A percentile compares a stretch with the other conserved stretches of the same genome.
Conservation (phyloP, 2,797 vertebrate genomes). For the Anguilla obscura region DNA sequence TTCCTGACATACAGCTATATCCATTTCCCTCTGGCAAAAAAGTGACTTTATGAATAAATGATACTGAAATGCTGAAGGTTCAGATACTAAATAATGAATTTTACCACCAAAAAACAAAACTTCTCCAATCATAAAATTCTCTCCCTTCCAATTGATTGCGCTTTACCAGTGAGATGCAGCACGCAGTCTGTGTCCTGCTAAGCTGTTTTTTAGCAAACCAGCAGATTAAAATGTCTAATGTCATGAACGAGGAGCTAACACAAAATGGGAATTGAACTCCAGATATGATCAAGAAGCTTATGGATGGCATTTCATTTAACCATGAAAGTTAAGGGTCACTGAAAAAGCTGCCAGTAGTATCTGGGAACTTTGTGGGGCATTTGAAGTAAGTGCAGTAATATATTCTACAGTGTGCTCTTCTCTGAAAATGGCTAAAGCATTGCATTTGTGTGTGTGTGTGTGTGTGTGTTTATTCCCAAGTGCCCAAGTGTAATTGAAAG, state of each 20-base stretch:
- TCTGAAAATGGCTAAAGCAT: slow-evolving; percentile 54
- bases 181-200: neutral
- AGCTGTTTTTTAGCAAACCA: slow-evolving; percentile 62
- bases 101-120: slow-evolving; percentile 99
- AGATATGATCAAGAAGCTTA: slow-evolving; percentile 78
- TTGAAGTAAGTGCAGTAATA: slow-evolving; percentile 98
- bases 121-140: slow-evolving; percentile 99
- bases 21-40: slow-evolving; percentile 99
- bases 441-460: slow-evolving; percentile 44
- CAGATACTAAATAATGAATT: slow-evolving; percentile 99
- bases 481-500: neutral
- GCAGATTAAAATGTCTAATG: slow-evolving; percentile 45
- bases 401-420: slow-evolving; percentile 82
- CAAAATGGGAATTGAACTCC: slow-evolving; percentile 79
- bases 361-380: slow-evolving; percentile 91
- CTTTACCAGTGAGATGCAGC: neutral
- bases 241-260: slow-evolving; percentile 78
- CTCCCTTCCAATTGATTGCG: neutral
- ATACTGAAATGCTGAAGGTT: slow-evolving; percentile 99
- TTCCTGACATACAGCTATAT: slow-evolving; percentile 92
- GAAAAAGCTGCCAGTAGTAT: slow-evolving; percentile 64
- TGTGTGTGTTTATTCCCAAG: slow-evolving; percentile 20
- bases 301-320: slow-evolving; percentile 71
- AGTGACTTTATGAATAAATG: slow-evolving; percentile 99
- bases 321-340: slow-evolving; percentile 50